Evolutionary conservation across 1,140 invertebrate species (phyloP), one percentile per base, ranked within the genome.

Genomic region (Lordiphosa stackelbergi): DNA sequence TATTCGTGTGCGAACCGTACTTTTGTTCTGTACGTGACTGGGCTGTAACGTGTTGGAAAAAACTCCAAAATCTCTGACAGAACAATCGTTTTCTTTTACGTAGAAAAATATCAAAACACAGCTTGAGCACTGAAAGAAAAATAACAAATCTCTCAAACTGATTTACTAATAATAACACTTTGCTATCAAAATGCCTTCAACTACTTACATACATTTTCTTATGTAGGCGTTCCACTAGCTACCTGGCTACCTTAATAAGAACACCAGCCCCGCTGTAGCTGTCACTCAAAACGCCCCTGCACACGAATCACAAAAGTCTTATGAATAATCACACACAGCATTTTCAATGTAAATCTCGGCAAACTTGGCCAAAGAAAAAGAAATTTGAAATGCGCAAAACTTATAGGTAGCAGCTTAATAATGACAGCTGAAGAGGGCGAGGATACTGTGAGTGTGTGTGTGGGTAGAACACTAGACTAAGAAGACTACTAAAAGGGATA

Each of bases 271-370:
- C 69, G 46, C 55, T 65, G 57, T 66, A 62, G 56, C 74, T 73
- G 74, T 79, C 73, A 78, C 53, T 78, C 74, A 79, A 66, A 73
- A 56, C 52, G 47, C 65, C 64, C 53, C 70, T 7, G 43, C 65
- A 57, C 49, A 52, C 71, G 38, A 24, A 60, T 42, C 51, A 46
- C 59, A 53, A 12, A 54, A 69, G 51, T 55, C 73, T 78, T 78
- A 65, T 78, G 69, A 78, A 78, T 78, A 79, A 79, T 79, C 74
- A 69, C 65, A 59, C 36, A 45, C 36, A 51, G 22, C 19, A 51
- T 11, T 56, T 66, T 66, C 48, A 66, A 57, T 66, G 69, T 70
- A 78, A 78, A 63, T 62, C 73, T 77, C 69, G 66, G 49, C 72
- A 75, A 65, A 79, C 58, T 59, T 77, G 68, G 63, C 52, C 52